Conservation (phyloP, 2,797 vertebrate genomes). For the Coregonus sp. region DNA sequence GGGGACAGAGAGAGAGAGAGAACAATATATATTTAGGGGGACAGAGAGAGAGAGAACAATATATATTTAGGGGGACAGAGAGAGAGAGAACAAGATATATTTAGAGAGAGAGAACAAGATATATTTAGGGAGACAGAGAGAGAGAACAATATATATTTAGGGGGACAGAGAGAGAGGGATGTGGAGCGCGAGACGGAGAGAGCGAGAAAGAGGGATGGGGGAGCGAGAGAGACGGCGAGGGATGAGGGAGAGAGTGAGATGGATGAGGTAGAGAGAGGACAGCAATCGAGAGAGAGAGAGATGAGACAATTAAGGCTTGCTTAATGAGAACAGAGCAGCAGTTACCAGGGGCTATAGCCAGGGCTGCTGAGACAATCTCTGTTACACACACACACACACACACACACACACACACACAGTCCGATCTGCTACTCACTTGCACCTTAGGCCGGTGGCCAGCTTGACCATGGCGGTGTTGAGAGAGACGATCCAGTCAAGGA, state of each 20-base stretch:
- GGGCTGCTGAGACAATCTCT: no score
- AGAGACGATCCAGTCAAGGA: conserved; percentile 80
- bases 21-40: no score
- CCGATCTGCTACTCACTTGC: conserved; percentile 69
- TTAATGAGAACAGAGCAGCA: conserved; percentile 6
- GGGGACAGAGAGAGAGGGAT: no score
- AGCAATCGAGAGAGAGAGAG: conserved; percentile 13
- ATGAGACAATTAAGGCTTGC: conserved; percentile 11
- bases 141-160: no score
- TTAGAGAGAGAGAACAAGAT: no score
- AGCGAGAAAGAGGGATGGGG: not conserved
- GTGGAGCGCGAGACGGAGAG: no score
- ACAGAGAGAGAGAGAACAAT: no score
- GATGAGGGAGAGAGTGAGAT: not conserved
- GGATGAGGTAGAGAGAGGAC: not conserved
- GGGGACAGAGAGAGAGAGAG: no score
- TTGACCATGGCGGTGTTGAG: conserved; percentile 78
- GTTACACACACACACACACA: conserved; percentile 1
- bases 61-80: no score
- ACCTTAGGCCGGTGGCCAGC: conserved; percentile 73
- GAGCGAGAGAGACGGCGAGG: not conserved
- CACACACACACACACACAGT: not conserved
- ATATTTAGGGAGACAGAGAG: no score
- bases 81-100: no score
- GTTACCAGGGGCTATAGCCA: conserved; percentile 2